Conservation (phyloP, 2,113 vertebrate genomes). For the Marmota monax region DNA sequence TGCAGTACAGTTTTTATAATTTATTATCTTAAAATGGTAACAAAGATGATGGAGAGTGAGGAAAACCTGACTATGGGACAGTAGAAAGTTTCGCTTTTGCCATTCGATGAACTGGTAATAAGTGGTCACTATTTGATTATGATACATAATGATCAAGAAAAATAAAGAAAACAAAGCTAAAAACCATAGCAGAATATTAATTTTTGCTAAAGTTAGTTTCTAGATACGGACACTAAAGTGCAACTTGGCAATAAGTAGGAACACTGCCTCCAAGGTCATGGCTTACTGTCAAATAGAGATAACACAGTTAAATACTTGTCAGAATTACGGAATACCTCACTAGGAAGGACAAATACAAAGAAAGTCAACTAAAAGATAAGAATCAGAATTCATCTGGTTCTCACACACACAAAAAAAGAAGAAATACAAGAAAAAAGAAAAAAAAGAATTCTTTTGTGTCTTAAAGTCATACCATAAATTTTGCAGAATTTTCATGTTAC, state of each 20-base stretch:
- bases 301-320: neutral
- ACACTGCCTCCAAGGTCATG: neutral
- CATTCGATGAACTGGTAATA: neutral
- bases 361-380: conserved; percentile 49
- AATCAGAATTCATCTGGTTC: conserved; percentile 22
- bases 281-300: neutral
- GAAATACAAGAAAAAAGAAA: no score
- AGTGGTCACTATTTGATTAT: neutral
- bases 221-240: neutral
- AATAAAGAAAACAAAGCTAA: conserved; percentile 2
- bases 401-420: neutral
- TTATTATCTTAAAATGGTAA: neutral
- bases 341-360: conserved; percentile 11
- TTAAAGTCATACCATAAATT: neutral
- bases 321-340: neutral
- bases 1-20: neutral
- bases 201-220: neutral
- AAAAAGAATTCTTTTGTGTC: no score
- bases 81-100: neutral
- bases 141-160: neutral
- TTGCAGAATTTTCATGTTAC: neutral
- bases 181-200: neutral
- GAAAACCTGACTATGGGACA: neutral
- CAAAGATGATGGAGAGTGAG: neutral
- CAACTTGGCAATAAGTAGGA: neutral